phyloP scores from a whole-genome alignment of 2,113 vertebrate genomes.

The Aldabrachelys gigantea region DNA sequence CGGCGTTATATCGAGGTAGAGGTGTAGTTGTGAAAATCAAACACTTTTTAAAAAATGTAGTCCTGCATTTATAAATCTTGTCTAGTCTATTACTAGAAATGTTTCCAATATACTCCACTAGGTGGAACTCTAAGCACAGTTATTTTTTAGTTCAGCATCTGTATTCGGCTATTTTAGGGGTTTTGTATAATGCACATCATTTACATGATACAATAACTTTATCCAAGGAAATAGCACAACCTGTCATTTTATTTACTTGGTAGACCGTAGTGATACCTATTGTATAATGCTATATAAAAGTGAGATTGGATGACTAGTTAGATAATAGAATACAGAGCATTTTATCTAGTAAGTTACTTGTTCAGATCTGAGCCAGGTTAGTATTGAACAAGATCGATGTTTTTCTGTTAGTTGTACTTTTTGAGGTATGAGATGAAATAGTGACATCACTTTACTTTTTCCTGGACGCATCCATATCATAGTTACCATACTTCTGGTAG shows the following conservation, averaged over 20 bases:
- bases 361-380: neutral
- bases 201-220: neutral
- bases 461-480: neutral
- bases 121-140: slow-evolving; percentile 43
- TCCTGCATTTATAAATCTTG: neutral
- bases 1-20: too few species aligned
- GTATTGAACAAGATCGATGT: neutral
- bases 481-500: neutral
- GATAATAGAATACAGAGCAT: neutral
- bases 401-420: neutral
- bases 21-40: neutral
- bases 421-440: neutral
- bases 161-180: fast-evolving
- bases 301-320: neutral
- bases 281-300: neutral
- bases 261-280: neutral
- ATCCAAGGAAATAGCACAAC: neutral
- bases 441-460: neutral
- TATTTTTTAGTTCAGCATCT: neutral
- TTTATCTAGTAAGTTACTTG: neutral
- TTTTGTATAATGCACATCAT: neutral
- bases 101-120: neutral
- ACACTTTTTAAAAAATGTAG: neutral
- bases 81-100: neutral
- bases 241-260: neutral